These are phyloP conservation scores for Spinibarbus caldwelli DNA, from an alignment of 2,797 vertebrate species.

Conservation along the genomic window DNA sequence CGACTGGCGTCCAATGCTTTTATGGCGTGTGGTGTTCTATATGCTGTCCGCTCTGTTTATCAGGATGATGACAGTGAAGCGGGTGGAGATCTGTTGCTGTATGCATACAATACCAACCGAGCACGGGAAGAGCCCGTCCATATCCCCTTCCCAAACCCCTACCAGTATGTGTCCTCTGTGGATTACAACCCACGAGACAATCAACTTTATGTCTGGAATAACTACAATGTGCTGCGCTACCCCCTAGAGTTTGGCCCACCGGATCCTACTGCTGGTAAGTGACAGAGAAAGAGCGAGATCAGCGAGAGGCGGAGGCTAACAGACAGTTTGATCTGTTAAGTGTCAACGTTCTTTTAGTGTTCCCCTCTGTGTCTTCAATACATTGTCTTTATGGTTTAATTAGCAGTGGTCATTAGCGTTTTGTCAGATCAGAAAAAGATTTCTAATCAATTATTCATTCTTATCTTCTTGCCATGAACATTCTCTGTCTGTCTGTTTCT, in stretches of 20 bases:
- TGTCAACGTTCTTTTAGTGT: conserved; percentile 51
- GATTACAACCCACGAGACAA: conserved; percentile 96
- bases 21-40: conserved; percentile 94
- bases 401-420: conserved; percentile 54
- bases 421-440: conserved; percentile 60
- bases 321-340: conserved; percentile 40
- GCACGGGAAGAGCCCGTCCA: conserved; percentile 83
- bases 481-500: conserved; percentile 63
- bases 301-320: conserved; percentile 48
- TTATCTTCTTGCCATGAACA: conserved; percentile 57
- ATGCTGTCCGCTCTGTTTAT: conserved; percentile 91
- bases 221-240: conserved; percentile 92
- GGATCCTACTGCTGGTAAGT: conserved; percentile 84
- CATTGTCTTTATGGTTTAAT: conserved; percentile 73
- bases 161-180: conserved; percentile 93
- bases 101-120: conserved; percentile 91
- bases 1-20: conserved; percentile 94
- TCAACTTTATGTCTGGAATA: conserved; percentile 97
- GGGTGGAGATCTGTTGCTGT: conserved; percentile 87
- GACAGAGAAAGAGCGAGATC: conserved; percentile 6
- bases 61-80: conserved; percentile 93
- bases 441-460: conserved; percentile 61
- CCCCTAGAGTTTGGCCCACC: conserved; percentile 88
- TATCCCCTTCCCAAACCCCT: conserved; percentile 92
- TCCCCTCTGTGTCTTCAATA: conserved; percentile 52